Conservation (phyloP, 2,113 vertebrate species). For the Cromileptes altivelis region DNA sequence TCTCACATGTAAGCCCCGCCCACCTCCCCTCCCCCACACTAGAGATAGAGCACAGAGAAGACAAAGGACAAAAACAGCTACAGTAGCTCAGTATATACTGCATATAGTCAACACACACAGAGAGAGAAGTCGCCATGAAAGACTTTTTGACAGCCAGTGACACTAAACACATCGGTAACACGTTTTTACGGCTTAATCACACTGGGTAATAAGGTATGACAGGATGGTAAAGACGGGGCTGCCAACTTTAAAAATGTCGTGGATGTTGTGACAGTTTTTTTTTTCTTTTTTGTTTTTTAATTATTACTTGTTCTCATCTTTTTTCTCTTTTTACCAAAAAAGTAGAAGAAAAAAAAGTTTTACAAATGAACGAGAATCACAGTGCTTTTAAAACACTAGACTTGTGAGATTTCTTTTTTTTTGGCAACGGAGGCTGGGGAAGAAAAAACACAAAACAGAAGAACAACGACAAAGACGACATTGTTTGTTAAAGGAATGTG, state of each 20-base stretch:
- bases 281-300: constrained; percentile 79
- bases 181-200: constrained; percentile 94
- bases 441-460: constrained; percentile 65
- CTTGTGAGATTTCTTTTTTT: constrained; percentile 87
- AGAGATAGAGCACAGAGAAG: constrained; percentile 99
- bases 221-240: constrained; percentile 84
- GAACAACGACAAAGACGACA: constrained; percentile 63
- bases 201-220: constrained; percentile 94
- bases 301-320: constrained; percentile 74
- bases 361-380: constrained; percentile 82
- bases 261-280: constrained; percentile 91
- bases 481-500: constrained; percentile 72
- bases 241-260: constrained; percentile 88
- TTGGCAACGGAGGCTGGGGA: constrained; percentile 90
- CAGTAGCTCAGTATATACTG: constrained; percentile 99
- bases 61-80: constrained; percentile 98
- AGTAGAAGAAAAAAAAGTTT: constrained; percentile 23
- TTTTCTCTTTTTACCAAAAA: constrained; percentile 67
- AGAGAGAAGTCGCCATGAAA: constrained; percentile 94
- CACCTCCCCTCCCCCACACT: constrained; percentile 87
- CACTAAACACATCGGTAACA: constrained; percentile 97
- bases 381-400: constrained; percentile 97
- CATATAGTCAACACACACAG: constrained; percentile 99
- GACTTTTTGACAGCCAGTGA: constrained; percentile 96
- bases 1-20: constrained; percentile 33